Evolutionary conservation across 2,888 invertebrate genomes (phyloP).

Genomic region (Ectobius pallidus): DNA sequence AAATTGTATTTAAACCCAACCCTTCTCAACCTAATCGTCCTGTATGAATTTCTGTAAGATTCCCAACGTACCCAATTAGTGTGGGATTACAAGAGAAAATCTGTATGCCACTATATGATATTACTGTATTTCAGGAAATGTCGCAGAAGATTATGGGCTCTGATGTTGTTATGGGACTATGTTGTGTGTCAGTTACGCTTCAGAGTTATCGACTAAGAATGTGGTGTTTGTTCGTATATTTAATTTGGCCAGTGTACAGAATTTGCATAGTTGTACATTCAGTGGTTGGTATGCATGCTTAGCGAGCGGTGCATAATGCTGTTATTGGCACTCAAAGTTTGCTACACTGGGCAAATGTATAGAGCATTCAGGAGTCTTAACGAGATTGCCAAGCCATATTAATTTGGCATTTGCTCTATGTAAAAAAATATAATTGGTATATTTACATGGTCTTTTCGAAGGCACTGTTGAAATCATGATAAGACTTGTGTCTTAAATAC

Average conservation of each 20-base stretch:
- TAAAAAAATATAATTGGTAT: background rate
- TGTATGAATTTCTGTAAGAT: background rate
- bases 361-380: background rate
- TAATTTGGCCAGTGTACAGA: background rate
- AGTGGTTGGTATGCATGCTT: background rate
- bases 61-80: background rate
- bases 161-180: background rate
- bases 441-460: background rate
- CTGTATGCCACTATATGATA: background rate
- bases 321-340: background rate
- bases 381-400: conserved; percentile 15
- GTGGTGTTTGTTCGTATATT: background rate
- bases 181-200: background rate
- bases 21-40: background rate
- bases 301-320: background rate
- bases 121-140: conserved; percentile 5
- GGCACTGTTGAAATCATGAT: background rate
- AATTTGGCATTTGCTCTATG: background rate
- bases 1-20: conserved; percentile 18
- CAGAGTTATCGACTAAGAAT: background rate
- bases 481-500: conserved; percentile 20
- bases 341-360: background rate
- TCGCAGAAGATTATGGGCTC: conserved; percentile 6
- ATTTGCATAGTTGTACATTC: background rate
- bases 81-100: background rate